Base-by-base conservation (phyloP, 2,797 vertebrate genomes). In the Calcarius lapponicus region DNA sequence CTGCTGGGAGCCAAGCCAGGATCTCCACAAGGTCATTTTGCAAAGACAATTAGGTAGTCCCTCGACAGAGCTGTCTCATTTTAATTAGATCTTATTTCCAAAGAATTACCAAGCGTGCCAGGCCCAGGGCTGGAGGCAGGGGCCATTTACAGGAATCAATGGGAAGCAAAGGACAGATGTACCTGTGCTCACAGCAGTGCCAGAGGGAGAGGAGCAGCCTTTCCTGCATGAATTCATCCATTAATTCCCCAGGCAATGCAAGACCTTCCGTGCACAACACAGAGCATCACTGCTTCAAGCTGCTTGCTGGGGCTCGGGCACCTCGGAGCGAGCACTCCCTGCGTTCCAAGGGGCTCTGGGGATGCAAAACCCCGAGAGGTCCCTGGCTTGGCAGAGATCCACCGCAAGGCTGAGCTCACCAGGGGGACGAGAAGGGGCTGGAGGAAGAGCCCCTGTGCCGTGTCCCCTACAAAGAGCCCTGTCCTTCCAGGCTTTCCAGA, bases 21-120 rank as follows among this genome's bases (percentile, higher is more conserved):
- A 72, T 40, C 89, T 71, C 87, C 82, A 72, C 84, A 83, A 95
- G 73, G 94, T 94, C 93, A 75, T 94, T 96, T 93, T 82, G 85
- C 95, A 96, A 96, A 95, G 92, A 89, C 95, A 91, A 93, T 96
- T 96, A 91, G 87, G 93, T n/a, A 85, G 91, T 92, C 91, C 87
- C 81, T 73, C 2, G 10, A 62, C 89, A 92, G 92, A 0, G 0
- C 89, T 93, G 87, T 78, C 95, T 95, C 95, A 84, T 78, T 96
- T 96, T 94, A 95, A 96, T 94, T 96, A 96, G 93, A 95, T 93
- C 89, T 96, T 29, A 34, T 80, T 93, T 88, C 86, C 54, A 71
- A 86, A 95, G 91, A 95, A 92, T 91, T 89, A 93, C 89, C 0
- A 5, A 92, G 89, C 9, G 4, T 53, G 90, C 92, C 93, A 93